These are phyloP conservation scores for Prorops nasuta DNA, from an alignment of 1,140 invertebrate genomes.

Conservation along the genomic window DNA sequence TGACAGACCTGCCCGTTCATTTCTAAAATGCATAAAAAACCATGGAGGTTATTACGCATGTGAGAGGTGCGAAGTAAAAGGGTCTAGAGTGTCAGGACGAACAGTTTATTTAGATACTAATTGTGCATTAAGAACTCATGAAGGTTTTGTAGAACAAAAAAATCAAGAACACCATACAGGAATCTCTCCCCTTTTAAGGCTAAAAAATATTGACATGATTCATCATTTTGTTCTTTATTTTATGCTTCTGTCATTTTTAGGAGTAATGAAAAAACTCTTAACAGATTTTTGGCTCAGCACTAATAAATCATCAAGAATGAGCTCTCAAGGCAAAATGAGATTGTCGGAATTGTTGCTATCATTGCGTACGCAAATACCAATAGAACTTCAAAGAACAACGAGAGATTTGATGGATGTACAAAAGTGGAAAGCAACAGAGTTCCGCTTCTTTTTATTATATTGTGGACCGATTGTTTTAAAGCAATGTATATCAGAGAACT, in stretches of 20 bases:
- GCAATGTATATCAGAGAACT: neutral
- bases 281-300: neutral
- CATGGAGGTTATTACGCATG: slow-evolving; percentile 10
- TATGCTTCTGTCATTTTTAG: neutral
- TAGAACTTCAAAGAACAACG: neutral
- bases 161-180: slow-evolving; percentile 7
- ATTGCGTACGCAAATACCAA: neutral
- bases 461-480: neutral
- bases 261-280: too few relatives aligned
- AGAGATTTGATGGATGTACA: neutral
- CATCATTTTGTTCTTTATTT: neutral
- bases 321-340: neutral
- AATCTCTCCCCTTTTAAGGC: slow-evolving; percentile 1
- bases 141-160: slow-evolving; percentile 8
- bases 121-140: slow-evolving; percentile 3
- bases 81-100: neutral
- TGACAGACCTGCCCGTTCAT: slow-evolving; percentile 10
- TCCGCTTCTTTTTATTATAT: too few relatives aligned
- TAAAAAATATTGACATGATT: neutral
- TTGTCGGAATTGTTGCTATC: too few relatives aligned
- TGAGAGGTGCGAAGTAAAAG: slow-evolving; percentile 5
- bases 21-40: slow-evolving; percentile 12
- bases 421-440: too few relatives aligned
- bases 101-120: slow-evolving; percentile 7
- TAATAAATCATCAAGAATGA: neutral